Evolutionary conservation across 2,113 vertebrate genomes (phyloP).

Genomic region (Peucedramus taeniatus): DNA sequence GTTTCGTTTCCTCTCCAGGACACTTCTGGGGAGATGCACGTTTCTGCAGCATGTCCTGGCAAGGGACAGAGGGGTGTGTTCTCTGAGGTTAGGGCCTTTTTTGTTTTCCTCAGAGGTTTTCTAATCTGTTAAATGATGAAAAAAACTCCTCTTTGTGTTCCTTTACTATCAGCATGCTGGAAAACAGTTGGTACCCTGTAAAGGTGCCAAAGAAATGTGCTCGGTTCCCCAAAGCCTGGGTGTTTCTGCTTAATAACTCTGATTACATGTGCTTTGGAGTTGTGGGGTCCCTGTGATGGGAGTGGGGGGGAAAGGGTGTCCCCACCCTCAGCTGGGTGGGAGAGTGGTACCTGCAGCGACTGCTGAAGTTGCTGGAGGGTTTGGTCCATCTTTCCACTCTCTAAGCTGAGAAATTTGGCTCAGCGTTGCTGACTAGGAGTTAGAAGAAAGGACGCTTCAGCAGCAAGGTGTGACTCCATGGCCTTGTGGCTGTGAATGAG

Average conservation of each 20-base stretch:
- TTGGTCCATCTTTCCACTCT: not conserved
- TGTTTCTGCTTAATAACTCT: not conserved
- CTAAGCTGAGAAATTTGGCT: not conserved
- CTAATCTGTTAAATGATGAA: conserved; percentile 14
- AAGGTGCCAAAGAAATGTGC: not conserved
- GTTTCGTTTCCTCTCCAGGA: not conserved
- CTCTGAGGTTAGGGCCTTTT: not conserved
- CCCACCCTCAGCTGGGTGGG: not conserved
- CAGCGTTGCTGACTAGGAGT: not conserved
- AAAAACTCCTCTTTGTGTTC: conserved; percentile 27
- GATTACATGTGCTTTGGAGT: accelerated
- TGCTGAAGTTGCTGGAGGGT: not conserved
- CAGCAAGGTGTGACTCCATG: not conserved
- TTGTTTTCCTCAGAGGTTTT: not conserved
- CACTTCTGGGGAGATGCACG: not conserved
- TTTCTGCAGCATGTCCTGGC: not conserved
- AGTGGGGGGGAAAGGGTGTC: accelerated
- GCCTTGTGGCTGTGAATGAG: not conserved
- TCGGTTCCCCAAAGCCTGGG: accelerated
- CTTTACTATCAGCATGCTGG: not conserved
- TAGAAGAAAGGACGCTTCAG: not conserved
- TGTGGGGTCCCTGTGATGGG: accelerated
- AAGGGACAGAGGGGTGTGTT: not conserved
- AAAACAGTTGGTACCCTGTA: not conserved
- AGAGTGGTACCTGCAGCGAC: accelerated